A percentile compares a stretch with the other conserved stretches of the same genome.
Evolutionary conservation across 2,113 vertebrate genomes (phyloP).

Genomic region (Alouatta palliata): DNA sequence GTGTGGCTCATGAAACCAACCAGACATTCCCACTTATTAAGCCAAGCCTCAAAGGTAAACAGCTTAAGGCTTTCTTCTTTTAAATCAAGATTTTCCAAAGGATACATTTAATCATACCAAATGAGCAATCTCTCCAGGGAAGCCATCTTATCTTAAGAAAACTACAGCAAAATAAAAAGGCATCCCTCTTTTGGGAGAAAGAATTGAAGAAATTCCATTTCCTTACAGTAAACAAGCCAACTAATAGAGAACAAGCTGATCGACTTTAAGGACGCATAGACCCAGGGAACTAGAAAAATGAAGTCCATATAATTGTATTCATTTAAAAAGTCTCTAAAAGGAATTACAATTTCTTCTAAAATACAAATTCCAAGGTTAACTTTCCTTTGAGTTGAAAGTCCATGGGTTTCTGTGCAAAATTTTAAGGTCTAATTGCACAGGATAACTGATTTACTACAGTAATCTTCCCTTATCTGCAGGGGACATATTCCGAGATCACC

Average conservation of each 20-base stretch:
- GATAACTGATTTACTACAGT: background rate
- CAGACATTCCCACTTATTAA: background rate
- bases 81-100: background rate
- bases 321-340: background rate
- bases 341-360: background rate
- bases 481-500: background rate
- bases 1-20: background rate
- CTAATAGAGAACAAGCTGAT: background rate
- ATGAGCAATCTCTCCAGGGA: background rate
- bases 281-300: slow-evolving; percentile 13
- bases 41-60: background rate
- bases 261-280: background rate
- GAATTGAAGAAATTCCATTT: slow-evolving; percentile 28
- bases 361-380: background rate
- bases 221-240: slow-evolving; percentile 8
- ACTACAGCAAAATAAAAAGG: background rate
- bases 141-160: background rate
- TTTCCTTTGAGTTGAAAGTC: slow-evolving; percentile 9
- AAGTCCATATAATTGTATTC: background rate
- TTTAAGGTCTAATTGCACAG: background rate
- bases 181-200: background rate
- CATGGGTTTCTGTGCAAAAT: slow-evolving; percentile 12
- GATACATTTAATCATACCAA: background rate
- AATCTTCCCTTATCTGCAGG: background rate
- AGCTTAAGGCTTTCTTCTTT: background rate